Evolutionary conservation across 2,113 vertebrate genomes (phyloP).

Genomic region (Dicerorhinus sumatrensis): DNA sequence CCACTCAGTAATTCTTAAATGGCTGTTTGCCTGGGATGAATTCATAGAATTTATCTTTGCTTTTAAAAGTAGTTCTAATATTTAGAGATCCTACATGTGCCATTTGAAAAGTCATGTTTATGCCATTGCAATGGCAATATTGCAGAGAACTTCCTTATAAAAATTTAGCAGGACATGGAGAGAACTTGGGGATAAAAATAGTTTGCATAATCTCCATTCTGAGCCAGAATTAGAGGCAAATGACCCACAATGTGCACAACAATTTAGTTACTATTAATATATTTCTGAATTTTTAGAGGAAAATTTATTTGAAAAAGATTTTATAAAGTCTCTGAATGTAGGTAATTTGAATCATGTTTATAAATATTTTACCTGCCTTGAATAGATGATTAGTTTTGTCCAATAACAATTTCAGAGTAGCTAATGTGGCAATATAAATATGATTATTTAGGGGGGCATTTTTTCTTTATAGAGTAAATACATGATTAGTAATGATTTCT

Average conservation of each 20-base stretch:
- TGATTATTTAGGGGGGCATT: conserved; percentile 70
- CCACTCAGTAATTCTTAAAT: not conserved
- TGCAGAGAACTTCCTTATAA: conserved; percentile 10
- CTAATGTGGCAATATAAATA: conserved; percentile 76
- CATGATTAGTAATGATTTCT: conserved; percentile 74
- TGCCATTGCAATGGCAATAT: not conserved
- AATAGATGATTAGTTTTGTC: conserved; percentile 70
- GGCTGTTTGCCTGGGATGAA: not conserved
- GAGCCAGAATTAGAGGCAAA: conserved; percentile 35
- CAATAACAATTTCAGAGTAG: conserved; percentile 77
- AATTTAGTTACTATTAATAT: conserved; percentile 49
- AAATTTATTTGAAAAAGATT: conserved; percentile 67
- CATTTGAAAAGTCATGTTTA: conserved; percentile 1
- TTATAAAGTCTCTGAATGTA: conserved; percentile 68
- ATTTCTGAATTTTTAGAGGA: conserved; percentile 65
- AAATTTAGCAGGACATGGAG: not conserved
- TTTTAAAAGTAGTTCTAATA: conserved; percentile 53
- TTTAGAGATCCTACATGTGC: not conserved
- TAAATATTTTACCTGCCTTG: conserved; percentile 81
- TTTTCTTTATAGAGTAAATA: conserved; percentile 74
- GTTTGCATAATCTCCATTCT: not conserved
- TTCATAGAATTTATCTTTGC: conserved; percentile 8
- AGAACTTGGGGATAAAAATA: conserved; percentile 20
- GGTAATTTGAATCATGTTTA: conserved; percentile 70
- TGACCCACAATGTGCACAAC: not conserved